Conservation (phyloP, 2,113 vertebrate species). For the Micromys minutus region DNA sequence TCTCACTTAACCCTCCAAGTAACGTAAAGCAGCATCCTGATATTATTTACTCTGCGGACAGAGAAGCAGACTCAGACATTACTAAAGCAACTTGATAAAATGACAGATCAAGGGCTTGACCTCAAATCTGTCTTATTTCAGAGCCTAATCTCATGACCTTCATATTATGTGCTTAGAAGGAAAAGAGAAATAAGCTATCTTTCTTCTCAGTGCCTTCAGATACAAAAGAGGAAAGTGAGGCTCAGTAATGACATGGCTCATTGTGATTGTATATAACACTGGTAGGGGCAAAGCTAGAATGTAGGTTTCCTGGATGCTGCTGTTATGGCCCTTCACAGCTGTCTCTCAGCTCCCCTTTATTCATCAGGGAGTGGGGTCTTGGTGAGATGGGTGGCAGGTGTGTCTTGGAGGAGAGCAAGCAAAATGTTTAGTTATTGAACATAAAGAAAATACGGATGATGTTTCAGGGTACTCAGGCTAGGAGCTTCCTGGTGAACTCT, state of each 20-base stretch:
- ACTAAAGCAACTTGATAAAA: neutral
- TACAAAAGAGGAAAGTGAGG: constrained; percentile 32
- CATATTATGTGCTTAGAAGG: neutral
- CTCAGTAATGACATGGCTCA: neutral
- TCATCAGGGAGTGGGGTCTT: neutral
- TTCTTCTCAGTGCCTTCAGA: neutral
- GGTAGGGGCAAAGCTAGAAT: neutral
- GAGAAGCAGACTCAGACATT: neutral
- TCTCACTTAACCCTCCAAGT: constrained; percentile 26
- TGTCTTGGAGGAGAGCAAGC: neutral
- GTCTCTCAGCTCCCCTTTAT: neutral
- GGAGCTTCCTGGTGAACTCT: neutral
- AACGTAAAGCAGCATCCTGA: neutral
- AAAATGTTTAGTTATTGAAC: neutral
- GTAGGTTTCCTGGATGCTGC: neutral
- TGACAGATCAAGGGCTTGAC: neutral
- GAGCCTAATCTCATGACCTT: neutral
- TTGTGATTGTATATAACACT: neutral
- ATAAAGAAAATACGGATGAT: neutral
- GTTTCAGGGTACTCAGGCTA: neutral
- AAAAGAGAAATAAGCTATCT: neutral
- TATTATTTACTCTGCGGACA: neutral
- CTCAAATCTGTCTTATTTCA: constrained; percentile 9
- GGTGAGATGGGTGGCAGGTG: neutral
- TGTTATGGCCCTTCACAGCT: neutral